phyloP scores from a whole-genome alignment of 2,113 vertebrate genomes.

The Tupaia tana region DNA sequence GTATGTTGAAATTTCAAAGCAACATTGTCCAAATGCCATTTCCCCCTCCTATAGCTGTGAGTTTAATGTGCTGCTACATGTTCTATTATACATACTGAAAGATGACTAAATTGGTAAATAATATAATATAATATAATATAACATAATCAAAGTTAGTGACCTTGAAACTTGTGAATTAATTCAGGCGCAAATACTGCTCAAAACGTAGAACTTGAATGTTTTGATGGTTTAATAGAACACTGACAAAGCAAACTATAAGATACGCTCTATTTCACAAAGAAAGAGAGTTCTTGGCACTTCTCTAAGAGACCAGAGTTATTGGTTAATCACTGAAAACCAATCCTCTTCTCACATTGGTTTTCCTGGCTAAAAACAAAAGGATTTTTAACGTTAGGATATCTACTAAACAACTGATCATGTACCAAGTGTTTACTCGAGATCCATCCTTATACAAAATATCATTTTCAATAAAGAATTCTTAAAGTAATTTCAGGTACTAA shows the following conservation, averaged over 20 bases:
- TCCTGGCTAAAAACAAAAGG: constrained; percentile 38
- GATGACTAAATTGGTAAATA: neutral
- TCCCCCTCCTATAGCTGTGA: neutral
- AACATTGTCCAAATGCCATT: neutral
- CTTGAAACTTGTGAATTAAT: constrained; percentile 67
- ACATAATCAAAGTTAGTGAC: constrained; percentile 64
- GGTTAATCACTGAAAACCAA: constrained; percentile 59
- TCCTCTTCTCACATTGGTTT: neutral
- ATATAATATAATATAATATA: constrained; percentile 6
- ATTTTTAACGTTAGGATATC: neutral
- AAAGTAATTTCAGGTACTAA: neutral
- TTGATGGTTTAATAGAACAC: constrained; percentile 69
- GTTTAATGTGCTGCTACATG: neutral
- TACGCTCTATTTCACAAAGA: constrained; percentile 74
- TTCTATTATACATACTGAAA: constrained; percentile 18
- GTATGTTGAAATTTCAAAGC: neutral
- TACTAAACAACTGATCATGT: neutral
- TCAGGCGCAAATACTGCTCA: constrained; percentile 65
- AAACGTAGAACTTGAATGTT: constrained; percentile 54
- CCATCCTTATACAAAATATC: neutral
- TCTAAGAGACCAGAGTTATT: constrained; percentile 48
- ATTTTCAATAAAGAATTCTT: neutral
- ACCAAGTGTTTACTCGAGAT: neutral
- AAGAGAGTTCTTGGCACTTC: constrained; percentile 14
- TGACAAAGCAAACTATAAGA: constrained; percentile 65